A percentile compares a stretch with the other conserved stretches of the same genome.
phyloP scores from a whole-genome alignment of 1,140 invertebrate genomes.

The Drepana arcuata region DNA sequence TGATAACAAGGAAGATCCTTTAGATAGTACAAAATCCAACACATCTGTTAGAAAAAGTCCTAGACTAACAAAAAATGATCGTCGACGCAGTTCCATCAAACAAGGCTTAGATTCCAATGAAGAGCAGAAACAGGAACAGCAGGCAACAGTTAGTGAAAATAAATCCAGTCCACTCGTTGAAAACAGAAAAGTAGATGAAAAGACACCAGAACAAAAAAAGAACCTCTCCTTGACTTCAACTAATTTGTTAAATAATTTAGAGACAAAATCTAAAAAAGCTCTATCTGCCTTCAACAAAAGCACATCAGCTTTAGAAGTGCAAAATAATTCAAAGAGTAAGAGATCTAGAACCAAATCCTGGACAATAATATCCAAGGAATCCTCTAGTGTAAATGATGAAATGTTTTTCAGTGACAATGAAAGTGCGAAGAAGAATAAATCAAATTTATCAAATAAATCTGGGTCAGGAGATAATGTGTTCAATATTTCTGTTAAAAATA shows the following conservation, averaged over 20 bases:
- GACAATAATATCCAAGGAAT: conserved; percentile 17
- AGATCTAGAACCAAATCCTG: conserved; percentile 45
- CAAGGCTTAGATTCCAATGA: too few species aligned
- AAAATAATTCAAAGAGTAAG: conserved; percentile 18
- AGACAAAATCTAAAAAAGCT: conserved; percentile 16
- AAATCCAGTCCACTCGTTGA: conserved; percentile 1
- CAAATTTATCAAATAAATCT: conserved; percentile 10
- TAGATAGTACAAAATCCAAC: conserved; percentile 15
- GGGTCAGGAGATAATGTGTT: conserved; percentile 18
- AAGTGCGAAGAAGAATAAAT: conserved; percentile 28
- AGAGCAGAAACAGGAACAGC: too few species aligned
- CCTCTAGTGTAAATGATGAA: conserved; percentile 12
- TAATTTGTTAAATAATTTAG: conserved; percentile 23
- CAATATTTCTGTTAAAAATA: conserved; percentile 12
- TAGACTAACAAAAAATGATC: too few species aligned
- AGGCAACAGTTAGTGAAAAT: too few species aligned
- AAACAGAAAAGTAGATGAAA: conserved; percentile 5
- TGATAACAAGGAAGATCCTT: conserved; percentile 17
- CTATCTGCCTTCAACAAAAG: conserved; percentile 28
- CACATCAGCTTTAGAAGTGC: conserved; percentile 15
- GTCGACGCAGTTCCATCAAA: too few species aligned
- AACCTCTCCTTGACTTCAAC: conserved; percentile 18
- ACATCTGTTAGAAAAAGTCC: conserved; percentile 27
- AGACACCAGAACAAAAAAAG: conserved; percentile 7
- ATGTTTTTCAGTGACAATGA: conserved; percentile 48